Base-by-base conservation (phyloP, 53 echinoderm and acorn worm genomes). In the Pentamera pediparva region DNA sequence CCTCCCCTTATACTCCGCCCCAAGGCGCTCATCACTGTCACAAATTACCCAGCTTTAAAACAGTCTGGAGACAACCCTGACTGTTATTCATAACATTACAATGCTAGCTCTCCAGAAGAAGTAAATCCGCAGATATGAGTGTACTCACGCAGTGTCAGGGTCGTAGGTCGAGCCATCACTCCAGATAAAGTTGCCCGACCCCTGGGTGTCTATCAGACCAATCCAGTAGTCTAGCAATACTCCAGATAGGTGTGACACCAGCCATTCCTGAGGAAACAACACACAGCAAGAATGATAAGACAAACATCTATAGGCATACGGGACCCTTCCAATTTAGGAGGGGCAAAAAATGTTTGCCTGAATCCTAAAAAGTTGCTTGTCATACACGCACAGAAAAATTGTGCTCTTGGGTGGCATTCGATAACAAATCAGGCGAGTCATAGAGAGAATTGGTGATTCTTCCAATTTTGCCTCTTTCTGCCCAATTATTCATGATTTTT, bases 101-200 rank as follows among this genome's bases (percentile, higher is more conserved):
- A n/a, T n/a, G n/a, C n/a, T n/a, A n/a, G n/a, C n/a, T n/a, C n/a
- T n/a, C n/a, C n/a, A n/a, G n/a, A n/a, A n/a, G n/a, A n/a, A n/a
- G n/a, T n/a, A n/a, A n/a, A n/a, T n/a, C n/a, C n/a, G n/a, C n/a
- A n/a, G n/a, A n/a, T n/a, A n/a, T n/a, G n/a, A n/a, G n/a, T 0
- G 30, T 38, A 70, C 86, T 61, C 55, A 86, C 86, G 86, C 76
- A 20, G 62, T 76, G 2, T 32, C 29, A 17, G 81, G 71, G 27
- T 86, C 72, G 39, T 81, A 86, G 7, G 57, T 32, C n/a, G 81
- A 70, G 28, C 86, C 86, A 77, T 86, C 86, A 77, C 86, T 86
- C 86, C 86, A 86, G 1, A 77, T 62, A 30, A 69, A 86, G 25
- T 34, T 56, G 0, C 82, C 82, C 19, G 39, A 35, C 24, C 86